Conservation (phyloP, 37 sponge, comb jelly and placozoan species). For the Amphimedon queenslandica region DNA sequence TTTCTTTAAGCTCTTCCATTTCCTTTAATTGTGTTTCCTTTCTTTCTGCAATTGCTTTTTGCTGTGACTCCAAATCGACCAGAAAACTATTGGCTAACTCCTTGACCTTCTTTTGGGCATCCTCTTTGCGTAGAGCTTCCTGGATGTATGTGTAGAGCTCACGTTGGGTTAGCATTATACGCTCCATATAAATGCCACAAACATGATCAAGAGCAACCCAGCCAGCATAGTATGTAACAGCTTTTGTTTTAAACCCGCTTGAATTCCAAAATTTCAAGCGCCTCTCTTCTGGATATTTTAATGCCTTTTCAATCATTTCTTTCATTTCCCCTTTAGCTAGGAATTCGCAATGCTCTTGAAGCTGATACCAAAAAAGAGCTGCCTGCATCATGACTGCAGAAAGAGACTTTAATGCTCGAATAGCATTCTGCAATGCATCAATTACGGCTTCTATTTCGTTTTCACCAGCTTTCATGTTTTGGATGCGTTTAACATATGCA, state of each 20-base stretch:
- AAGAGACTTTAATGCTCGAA: constrained; percentile 42
- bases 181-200: constrained; percentile 29
- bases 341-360: constrained; percentile 45
- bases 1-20: neutral
- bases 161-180: constrained; percentile 47
- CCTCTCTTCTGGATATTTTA: constrained; percentile 31
- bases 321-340: constrained; percentile 18
- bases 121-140: constrained; percentile 47
- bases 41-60: constrained; percentile 20
- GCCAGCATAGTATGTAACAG: constrained; percentile 32
- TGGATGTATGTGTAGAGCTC: constrained; percentile 43
- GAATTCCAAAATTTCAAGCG: constrained; percentile 45
- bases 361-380: constrained; percentile 60
- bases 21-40: neutral
- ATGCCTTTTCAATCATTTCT: constrained; percentile 19
- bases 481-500: constrained; percentile 15
- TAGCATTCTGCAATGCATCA: constrained; percentile 48
- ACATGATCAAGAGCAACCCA: constrained; percentile 69
- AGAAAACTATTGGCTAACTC: constrained; percentile 21
- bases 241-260: constrained; percentile 29
- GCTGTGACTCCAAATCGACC: constrained; percentile 2
- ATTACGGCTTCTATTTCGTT: constrained; percentile 27
- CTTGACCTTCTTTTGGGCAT: constrained; percentile 22
- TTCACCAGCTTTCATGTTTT: constrained; percentile 16
- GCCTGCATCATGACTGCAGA: constrained; percentile 58